A percentile compares a stretch with the other conserved stretches of the same genome.
Conservation (phyloP, 2,888 invertebrate species). For the Tolmerus cingulatus region DNA sequence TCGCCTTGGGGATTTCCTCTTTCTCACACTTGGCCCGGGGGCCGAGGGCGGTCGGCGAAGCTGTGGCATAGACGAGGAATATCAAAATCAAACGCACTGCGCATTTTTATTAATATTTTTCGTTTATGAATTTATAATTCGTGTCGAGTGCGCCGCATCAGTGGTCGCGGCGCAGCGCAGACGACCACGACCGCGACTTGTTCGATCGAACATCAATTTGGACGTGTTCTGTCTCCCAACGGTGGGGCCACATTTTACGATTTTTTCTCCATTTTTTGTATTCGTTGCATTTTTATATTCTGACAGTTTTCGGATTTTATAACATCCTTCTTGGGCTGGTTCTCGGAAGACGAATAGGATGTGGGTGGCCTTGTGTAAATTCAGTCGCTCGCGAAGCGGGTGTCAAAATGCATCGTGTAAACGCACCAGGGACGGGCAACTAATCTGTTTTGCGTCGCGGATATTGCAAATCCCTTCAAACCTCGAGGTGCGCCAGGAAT, state of each 20-base stretch:
- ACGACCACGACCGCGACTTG: constrained; percentile 17
- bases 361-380: constrained; percentile 27
- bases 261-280: constrained; percentile 1
- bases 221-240: constrained; percentile 24
- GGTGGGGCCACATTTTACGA: not conserved
- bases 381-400: not conserved
- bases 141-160: not conserved
- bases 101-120: constrained; percentile 42
- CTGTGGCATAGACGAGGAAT: not conserved
- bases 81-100: constrained; percentile 37
- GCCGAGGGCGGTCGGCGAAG: not conserved
- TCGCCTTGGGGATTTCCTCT: constrained; percentile 38
- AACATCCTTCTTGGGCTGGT: constrained; percentile 29
- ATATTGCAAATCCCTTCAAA: not conserved
- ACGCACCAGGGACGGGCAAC: not conserved
- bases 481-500: not conserved
- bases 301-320: constrained; percentile 40
- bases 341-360: constrained; percentile 33
- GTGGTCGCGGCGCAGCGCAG: not conserved
- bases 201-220: constrained; percentile 34
- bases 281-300: constrained; percentile 26
- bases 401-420: constrained; percentile 17
- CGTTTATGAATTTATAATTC: constrained; percentile 43
- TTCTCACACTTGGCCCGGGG: constrained; percentile 16
- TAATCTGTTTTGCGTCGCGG: not conserved